Percentiles rank a stretch among this genome's conserved stretches.
Conservation (phyloP, 2,797 vertebrate species). For the Knipowitschia caucasica region DNA sequence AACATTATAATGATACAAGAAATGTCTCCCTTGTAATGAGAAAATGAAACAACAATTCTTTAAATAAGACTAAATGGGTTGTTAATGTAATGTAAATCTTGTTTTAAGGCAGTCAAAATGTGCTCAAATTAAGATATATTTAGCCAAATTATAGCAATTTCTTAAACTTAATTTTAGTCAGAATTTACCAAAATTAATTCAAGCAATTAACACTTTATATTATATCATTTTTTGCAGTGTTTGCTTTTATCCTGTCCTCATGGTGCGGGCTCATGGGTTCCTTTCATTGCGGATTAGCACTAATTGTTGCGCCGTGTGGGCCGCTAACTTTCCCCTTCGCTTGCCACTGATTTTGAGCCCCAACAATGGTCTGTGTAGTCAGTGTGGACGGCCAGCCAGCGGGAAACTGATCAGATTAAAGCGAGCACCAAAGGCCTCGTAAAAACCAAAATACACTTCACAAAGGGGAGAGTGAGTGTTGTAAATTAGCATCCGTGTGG, state of each 20-base stretch:
- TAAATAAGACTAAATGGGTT: no score
- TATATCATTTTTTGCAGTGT: no score
- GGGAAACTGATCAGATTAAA: constrained; percentile 45
- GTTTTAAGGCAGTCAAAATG: no score
- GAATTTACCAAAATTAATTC: no score
- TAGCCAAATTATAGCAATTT: no score
- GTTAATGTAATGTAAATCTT: no score
- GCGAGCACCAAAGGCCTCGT: constrained; percentile 23
- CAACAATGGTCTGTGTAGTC: constrained; percentile 27
- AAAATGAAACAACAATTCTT: no score
- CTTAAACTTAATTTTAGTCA: no score
- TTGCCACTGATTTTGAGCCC: constrained; percentile 29
- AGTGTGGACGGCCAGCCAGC: constrained; percentile 21
- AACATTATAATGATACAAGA: no score
- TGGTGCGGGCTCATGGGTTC: constrained; percentile 34
- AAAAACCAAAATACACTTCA: constrained; percentile 36
- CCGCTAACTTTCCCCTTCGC: constrained; percentile 16
- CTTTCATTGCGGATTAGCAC: constrained; percentile 20
- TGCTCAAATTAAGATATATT: no score
- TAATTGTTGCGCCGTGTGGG: constrained; percentile 36
- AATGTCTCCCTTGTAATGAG: no score
- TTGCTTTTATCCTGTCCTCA: constrained; percentile 15
- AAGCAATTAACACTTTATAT: no score
- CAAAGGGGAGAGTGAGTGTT: constrained; percentile 46
- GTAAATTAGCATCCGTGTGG: constrained; percentile 35